Base-by-base conservation (phyloP, 2,888 invertebrate genomes). In the Drosophila testacea region DNA sequence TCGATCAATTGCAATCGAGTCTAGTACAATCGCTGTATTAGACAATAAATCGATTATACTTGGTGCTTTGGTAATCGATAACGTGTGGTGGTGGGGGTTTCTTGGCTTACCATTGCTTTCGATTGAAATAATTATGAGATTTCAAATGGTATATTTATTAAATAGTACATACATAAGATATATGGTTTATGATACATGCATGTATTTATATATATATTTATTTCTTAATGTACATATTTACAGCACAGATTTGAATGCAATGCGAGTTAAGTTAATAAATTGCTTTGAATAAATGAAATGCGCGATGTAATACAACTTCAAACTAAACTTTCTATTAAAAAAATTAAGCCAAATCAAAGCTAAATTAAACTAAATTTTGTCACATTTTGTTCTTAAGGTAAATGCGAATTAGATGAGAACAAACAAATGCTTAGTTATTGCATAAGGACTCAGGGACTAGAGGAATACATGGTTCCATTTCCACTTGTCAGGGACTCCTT, bases 141-240 rank as follows among this genome's bases (percentile, higher is more conserved):
- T 76, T 79, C 61, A 54, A 55, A 61, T 38, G 55, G 32, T 59
- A 28, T 42, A 36, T 74, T 65, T 74, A 74, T 69, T 78, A 6
- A 59, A 50, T 44, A 7, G 34, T 22, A 47, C 61, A 46, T 55
- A 73, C 57, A 63, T 44, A 39, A 59, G 38, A 34, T 46, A 50
- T 38, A 51, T 51, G 39, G 22, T 44, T 9, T 42, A 27, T 13
- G 32, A 55, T 27, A 44, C 32, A 42, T 32, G 32, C 38, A 47
- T 46, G 34, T 16, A 46, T 11, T 46, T 61, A 32, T 73, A 47
- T 42, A 28, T 54, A 32, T 44, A 22, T 10, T n/a, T 63, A 41
- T 73, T 27, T 51, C 62, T 79, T 65, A 80, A 73, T 83, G 60
- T 86, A 74, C 81, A 74, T 88, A 88, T 83, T 77, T 88, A 83